A percentile compares a stretch with the other conserved stretches of the same genome.
Evolutionary conservation across 2,797 vertebrate species (phyloP).

Genomic region (Urophycis tenuis): DNA sequence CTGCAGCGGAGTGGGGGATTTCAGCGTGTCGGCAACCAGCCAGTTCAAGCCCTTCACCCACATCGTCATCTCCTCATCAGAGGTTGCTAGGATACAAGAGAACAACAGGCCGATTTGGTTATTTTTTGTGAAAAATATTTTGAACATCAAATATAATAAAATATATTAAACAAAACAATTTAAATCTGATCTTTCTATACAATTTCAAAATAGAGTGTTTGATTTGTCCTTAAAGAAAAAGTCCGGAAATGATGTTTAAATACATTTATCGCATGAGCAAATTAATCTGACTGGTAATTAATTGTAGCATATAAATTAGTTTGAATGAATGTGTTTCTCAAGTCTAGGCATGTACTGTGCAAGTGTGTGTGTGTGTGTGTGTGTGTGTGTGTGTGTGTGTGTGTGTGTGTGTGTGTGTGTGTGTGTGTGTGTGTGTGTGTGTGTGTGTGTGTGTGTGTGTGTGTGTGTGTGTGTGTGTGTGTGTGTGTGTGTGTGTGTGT

Average conservation of each 20-base stretch:
- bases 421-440: neutral
- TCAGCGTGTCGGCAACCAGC: slow-evolving; percentile 85
- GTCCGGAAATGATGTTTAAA: neutral
- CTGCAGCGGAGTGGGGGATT: slow-evolving; percentile 89
- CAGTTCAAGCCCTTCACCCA: slow-evolving; percentile 94
- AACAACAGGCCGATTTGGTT: neutral
- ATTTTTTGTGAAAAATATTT: neutral
- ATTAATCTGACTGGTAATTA: neutral
- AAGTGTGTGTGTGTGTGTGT: no score
- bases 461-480: neutral
- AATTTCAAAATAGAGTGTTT: neutral
- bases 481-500: neutral
- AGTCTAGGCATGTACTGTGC: no score
- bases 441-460: neutral
- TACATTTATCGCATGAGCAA: neutral
- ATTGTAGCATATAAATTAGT: neutral
- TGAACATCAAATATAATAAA: neutral
- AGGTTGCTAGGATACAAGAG: slow-evolving; percentile 75
- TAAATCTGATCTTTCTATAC: neutral
- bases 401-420: neutral
- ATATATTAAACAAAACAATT: neutral
- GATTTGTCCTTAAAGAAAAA: no score
- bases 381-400: no score
- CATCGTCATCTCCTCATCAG: slow-evolving; percentile 95
- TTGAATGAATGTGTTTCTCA: neutral